These are phyloP conservation scores for Nemapogon koenigi DNA, from an alignment of 2,888 invertebrate species.

Conservation along the genomic window DNA sequence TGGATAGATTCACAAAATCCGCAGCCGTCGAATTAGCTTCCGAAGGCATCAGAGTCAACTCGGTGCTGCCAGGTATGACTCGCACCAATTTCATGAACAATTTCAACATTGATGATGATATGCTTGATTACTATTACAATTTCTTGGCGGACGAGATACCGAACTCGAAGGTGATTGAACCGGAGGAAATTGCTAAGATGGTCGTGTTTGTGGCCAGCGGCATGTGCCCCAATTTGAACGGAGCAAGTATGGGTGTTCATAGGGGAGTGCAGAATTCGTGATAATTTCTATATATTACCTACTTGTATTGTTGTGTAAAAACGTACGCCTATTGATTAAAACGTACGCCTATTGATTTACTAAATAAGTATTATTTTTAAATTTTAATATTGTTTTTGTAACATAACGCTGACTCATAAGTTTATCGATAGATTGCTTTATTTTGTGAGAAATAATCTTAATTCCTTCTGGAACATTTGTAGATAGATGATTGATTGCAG, in stretches of 20 bases:
- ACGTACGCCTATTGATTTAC: too few relatives aligned
- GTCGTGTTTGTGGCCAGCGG: slow-evolving; percentile 31
- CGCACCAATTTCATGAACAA: slow-evolving; percentile 26
- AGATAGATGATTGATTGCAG: too few relatives aligned
- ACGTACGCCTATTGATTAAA: too few relatives aligned
- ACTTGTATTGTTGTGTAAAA: too few relatives aligned
- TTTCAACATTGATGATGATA: slow-evolving; percentile 22
- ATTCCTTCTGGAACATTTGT: too few relatives aligned
- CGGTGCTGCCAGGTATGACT: slow-evolving; percentile 27
- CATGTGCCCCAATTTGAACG: slow-evolving; percentile 29
- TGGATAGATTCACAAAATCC: slow-evolving; percentile 27
- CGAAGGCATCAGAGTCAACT: slow-evolving; percentile 28
- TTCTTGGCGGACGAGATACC: slow-evolving; percentile 16
- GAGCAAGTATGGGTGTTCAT: slow-evolving; percentile 25
- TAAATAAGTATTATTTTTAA: too few relatives aligned
- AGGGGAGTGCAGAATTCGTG: slow-evolving; percentile 21
- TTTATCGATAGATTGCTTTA: too few relatives aligned
- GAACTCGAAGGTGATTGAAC: slow-evolving; percentile 24
- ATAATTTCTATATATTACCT: too few relatives aligned
- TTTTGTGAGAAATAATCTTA: too few relatives aligned
- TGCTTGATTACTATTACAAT: slow-evolving; percentile 20
- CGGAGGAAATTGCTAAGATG: slow-evolving; percentile 32
- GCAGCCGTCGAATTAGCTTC: slow-evolving; percentile 28
- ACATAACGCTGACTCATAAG: too few relatives aligned
- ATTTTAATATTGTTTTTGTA: too few relatives aligned